Evolutionary conservation across 2,797 vertebrate species (phyloP), one percentile per base, ranked within the genome.

Genomic region (Telmatherina bonti): DNA sequence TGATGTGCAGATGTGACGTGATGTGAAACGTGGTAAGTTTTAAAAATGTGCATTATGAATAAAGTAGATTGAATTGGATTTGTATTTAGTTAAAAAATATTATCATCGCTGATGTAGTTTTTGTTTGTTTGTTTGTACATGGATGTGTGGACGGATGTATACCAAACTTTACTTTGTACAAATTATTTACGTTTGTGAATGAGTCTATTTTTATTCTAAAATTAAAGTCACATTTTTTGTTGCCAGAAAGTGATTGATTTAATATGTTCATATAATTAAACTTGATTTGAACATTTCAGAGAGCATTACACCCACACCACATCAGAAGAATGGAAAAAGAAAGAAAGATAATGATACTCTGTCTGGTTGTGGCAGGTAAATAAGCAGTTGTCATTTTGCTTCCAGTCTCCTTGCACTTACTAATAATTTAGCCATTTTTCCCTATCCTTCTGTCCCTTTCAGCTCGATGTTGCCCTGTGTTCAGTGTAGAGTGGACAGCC

Each of bases 401-500:
- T 9, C 8, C 36, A 38, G 3, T 57, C 0, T 58, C 1, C 30
- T 71, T 36, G 30, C 29, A 27, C 26, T 12, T 29, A 9, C 12
- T 26, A 0, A 15, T 63, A 0, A 31, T 58, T 5, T 20, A 2
- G 41, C 55, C 27, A 20, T 54, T 38, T 36, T 6, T 38, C 16
- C 27, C 29, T 49, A 20, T 5, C 0, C 16, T 36, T 10, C 35
- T 52, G n/a, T 72, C 1, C 63, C 24, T 78, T 75, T 20, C 77
- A 93, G 72, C 0, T 24, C 9, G 62, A 12, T 74, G 41, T 36
- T 49, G 18, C 16, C 49, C 73, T 1, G 83, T 59, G 30, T 56
- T 78, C 9, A 20, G 67, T 64, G 75, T 0, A 18, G 59, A 65
- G 2, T 93, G 91, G 92, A 80, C 36, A 8, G 90, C 76, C 7